Evolutionary conservation across 1,140 invertebrate species (phyloP).

Genomic region (Atta texana): DNA sequence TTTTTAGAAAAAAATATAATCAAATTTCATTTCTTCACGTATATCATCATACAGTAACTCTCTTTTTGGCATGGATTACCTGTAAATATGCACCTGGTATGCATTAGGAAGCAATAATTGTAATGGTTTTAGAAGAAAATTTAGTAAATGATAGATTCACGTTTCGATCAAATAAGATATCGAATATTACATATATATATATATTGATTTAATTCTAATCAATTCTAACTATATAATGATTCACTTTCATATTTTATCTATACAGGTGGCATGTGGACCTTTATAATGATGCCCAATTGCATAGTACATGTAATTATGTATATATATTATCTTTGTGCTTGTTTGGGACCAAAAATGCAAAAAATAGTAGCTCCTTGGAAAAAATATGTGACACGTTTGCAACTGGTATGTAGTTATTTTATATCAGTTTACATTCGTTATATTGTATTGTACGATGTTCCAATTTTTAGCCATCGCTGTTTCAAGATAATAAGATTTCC

Average conservation of each 20-base stretch:
- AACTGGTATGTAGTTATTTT: slow-evolving; percentile 88
- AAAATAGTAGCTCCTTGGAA: slow-evolving; percentile 95
- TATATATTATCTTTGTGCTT: slow-evolving; percentile 89
- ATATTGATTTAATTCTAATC: not conserved
- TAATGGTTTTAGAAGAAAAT: slow-evolving; percentile 3
- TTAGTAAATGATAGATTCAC: not conserved
- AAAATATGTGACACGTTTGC: slow-evolving; percentile 94
- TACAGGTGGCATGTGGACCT: slow-evolving; percentile 84
- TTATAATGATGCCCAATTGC: slow-evolving; percentile 87
- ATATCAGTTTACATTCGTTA: not conserved
- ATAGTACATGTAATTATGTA: slow-evolving; percentile 90
- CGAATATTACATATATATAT: not conserved
- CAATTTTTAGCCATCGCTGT: not conserved
- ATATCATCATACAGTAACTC: slow-evolving; percentile 90
- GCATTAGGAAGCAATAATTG: not conserved
- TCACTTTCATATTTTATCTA: slow-evolving; percentile 12
- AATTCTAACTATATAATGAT: too few species aligned
- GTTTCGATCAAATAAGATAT: not conserved
- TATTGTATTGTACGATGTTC: not conserved
- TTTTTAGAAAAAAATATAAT: slow-evolving; percentile 90
- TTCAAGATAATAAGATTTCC: slow-evolving; percentile 25
- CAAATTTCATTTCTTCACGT: slow-evolving; percentile 91
- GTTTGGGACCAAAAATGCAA: slow-evolving; percentile 92
- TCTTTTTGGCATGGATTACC: slow-evolving; percentile 90
- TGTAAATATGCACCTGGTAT: slow-evolving; percentile 89